Evolutionary conservation across 2,113 vertebrate genomes (phyloP).

Genomic region (Ceyx margarethae): DNA sequence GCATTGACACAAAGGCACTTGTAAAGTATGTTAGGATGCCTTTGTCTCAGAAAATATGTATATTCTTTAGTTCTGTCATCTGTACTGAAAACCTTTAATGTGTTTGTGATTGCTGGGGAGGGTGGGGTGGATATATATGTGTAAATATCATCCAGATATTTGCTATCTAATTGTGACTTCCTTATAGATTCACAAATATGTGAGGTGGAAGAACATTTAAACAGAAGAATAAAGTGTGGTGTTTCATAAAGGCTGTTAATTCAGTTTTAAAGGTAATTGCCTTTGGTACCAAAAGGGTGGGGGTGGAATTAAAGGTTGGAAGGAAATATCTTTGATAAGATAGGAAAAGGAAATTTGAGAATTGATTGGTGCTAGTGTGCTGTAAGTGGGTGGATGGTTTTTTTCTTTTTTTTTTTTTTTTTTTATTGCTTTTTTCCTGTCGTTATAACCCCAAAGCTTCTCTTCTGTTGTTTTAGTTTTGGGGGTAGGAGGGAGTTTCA

Average conservation of each 20-base stretch:
- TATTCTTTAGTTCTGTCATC: neutral
- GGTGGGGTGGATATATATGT: neutral
- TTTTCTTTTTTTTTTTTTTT: neutral
- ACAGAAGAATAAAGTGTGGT: neutral
- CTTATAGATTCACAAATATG: neutral
- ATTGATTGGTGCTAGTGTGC: conserved; percentile 93
- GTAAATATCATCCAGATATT: neutral
- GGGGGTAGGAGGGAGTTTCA: no score
- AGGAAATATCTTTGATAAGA: conserved; percentile 80
- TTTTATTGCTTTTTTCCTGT: no score
- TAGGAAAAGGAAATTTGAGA: conserved; percentile 84
- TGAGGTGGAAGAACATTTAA: conserved; percentile 23
- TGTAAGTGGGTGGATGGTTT: conserved; percentile 88
- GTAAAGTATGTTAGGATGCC: conserved; percentile 39
- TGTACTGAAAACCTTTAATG: neutral
- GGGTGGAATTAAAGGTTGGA: conserved; percentile 62
- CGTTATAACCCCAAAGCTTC: no score
- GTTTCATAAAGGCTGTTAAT: conserved; percentile 49
- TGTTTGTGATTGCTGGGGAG: neutral
- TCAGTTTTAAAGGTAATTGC: conserved; percentile 53
- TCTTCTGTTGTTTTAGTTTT: no score
- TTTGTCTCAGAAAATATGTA: conserved; percentile 17
- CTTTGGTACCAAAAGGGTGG: conserved; percentile 39
- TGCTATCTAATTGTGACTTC: conserved; percentile 22
- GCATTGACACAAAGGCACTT: conserved; percentile 42